Evolutionary conservation across 2,888 invertebrate genomes (phyloP).

Genomic region (Habrosyne pyritoides): DNA sequence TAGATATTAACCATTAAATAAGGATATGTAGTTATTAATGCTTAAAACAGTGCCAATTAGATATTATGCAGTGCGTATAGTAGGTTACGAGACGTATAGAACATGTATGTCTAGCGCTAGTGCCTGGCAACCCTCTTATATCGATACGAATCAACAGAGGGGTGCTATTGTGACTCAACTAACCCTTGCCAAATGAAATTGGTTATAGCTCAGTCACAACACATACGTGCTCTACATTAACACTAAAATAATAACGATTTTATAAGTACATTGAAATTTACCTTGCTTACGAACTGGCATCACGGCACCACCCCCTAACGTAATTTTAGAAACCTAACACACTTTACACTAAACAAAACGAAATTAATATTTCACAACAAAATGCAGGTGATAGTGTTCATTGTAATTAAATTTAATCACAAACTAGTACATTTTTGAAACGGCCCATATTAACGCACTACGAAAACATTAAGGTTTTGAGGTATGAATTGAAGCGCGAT

Average conservation of each 20-base stretch:
- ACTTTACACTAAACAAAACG: constrained; percentile 62
- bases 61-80: neutral
- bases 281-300: constrained; percentile 92
- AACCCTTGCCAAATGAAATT: constrained; percentile 43
- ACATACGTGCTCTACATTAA: constrained; percentile 18
- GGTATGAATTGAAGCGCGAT: constrained; percentile 41
- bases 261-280: constrained; percentile 64
- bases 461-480: constrained; percentile 75
- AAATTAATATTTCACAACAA: constrained; percentile 64
- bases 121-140: constrained; percentile 53
- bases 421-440: constrained; percentile 59
- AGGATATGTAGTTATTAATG: no score
- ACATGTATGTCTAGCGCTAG: constrained; percentile 23
- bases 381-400: constrained; percentile 52
- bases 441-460: constrained; percentile 66
- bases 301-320: constrained; percentile 81
- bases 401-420: constrained; percentile 71
- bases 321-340: constrained; percentile 70
- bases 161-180: constrained; percentile 44
- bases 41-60: no score
- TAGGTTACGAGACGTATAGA: constrained; percentile 12
- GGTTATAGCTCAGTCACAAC: constrained; percentile 37
- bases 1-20: no score
- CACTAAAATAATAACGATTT: constrained; percentile 28
- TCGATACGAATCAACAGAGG: constrained; percentile 57